Evolutionary conservation across 2,113 vertebrate species (phyloP).

Genomic region (Clinocottus analis): DNA sequence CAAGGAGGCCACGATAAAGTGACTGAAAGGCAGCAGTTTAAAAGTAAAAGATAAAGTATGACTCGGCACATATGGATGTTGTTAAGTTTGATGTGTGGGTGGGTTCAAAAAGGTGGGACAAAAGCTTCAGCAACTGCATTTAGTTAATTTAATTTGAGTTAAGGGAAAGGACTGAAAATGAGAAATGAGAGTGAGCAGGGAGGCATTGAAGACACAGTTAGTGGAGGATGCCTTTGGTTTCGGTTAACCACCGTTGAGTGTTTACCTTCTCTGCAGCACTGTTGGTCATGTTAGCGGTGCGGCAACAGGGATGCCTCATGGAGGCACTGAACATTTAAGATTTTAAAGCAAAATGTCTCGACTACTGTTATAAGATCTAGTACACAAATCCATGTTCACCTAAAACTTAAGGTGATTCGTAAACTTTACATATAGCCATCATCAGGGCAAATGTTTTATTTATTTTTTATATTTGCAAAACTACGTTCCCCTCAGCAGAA

Average conservation of each 20-base stretch:
- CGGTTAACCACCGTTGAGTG: neutral
- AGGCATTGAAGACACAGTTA: neutral
- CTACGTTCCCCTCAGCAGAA: no score
- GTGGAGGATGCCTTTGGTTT: neutral
- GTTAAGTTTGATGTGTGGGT: constrained; percentile 39
- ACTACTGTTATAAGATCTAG: neutral
- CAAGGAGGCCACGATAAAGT: constrained; percentile 1
- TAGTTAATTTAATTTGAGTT: constrained; percentile 36
- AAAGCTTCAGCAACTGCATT: constrained; percentile 28
- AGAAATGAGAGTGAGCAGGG: neutral
- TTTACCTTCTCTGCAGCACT: neutral
- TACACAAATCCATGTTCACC: neutral
- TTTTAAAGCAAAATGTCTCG: neutral
- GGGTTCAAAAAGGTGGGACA: constrained; percentile 25
- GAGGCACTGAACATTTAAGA: neutral
- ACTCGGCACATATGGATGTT: constrained; percentile 46
- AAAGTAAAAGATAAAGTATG: constrained; percentile 37
- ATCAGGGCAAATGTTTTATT: neutral
- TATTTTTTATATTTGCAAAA: neutral
- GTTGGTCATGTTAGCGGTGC: no score
- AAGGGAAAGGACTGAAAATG: constrained; percentile 3
- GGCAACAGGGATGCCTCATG: no score
- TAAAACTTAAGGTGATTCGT: no score
- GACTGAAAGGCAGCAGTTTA: constrained; percentile 37
- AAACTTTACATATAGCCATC: no score